Evolutionary conservation across 64 coral and sea anemone species (phyloP).

Genomic region (Acropora tenuis): DNA sequence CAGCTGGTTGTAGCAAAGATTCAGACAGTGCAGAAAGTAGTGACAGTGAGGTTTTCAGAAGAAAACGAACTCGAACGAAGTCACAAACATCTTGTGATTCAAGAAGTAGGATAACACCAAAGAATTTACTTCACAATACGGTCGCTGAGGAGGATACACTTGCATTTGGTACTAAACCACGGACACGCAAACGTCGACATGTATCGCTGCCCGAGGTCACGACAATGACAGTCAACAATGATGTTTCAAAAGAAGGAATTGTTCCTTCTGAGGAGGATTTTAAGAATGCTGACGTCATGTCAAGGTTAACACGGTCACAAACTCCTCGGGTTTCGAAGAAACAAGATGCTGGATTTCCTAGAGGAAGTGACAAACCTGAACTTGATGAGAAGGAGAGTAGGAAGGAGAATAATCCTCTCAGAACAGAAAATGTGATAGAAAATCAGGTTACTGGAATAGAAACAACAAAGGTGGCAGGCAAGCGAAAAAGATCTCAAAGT

Average conservation of each 20-base stretch:
- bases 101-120: neutral
- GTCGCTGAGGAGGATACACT: neutral
- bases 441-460: neutral
- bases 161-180: neutral
- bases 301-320: neutral
- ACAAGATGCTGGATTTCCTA: neutral
- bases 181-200: slow-evolving; percentile 10
- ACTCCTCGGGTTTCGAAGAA: neutral
- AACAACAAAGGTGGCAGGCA: neutral
- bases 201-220: neutral
- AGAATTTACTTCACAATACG: neutral
- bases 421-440: slow-evolving; percentile 18
- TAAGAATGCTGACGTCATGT: neutral
- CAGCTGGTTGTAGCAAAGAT: slow-evolving; percentile 16
- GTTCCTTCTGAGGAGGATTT: neutral
- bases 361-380: slow-evolving; percentile 16
- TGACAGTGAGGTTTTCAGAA: neutral
- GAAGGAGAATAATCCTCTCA: slow-evolving; percentile 45
- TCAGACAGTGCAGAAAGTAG: neutral
- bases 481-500: slow-evolving; percentile 36
- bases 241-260: neutral
- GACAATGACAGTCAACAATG: neutral
- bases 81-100: neutral
- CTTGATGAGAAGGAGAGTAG: slow-evolving; percentile 32
- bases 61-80: slow-evolving; percentile 42